phyloP scores from a whole-genome alignment of 2,113 vertebrate genomes.

The Anas platyrhynchos region DNA sequence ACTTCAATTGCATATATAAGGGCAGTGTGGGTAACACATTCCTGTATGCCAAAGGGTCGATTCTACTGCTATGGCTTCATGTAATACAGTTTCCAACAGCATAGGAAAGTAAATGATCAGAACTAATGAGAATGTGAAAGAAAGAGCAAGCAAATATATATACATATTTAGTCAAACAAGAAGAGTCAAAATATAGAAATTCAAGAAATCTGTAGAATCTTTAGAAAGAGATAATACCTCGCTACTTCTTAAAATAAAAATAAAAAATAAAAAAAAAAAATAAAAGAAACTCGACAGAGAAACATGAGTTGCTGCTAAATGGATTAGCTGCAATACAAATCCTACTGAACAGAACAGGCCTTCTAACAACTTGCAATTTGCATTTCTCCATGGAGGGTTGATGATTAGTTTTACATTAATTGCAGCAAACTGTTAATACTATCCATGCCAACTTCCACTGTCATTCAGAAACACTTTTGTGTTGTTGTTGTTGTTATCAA shows the following conservation, averaged over 20 bases:
- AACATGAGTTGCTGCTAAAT: conserved; percentile 46
- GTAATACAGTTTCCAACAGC: not conserved
- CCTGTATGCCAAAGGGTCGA: not conserved
- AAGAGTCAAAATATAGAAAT: not conserved
- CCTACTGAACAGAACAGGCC: conserved; percentile 46
- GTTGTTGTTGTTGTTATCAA: not conserved
- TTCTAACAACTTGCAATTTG: conserved; percentile 61
- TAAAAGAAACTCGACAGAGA: not conserved
- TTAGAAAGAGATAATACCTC: conserved; percentile 19
- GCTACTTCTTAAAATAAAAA: not conserved
- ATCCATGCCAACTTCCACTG: not conserved
- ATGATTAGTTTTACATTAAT: conserved; percentile 63
- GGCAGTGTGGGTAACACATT: not conserved
- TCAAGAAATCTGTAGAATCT: conserved; percentile 18
- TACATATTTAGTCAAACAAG: not conserved
- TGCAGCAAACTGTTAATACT: conserved; percentile 50
- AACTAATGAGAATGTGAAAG: not conserved
- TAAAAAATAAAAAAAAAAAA: not conserved
- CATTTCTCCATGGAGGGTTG: conserved; percentile 32
- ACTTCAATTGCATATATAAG: not conserved
- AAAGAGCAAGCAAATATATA: not conserved
- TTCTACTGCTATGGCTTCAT: not conserved
- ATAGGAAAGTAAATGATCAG: not conserved
- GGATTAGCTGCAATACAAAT: conserved; percentile 50
- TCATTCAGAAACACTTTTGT: not conserved